Evolutionary conservation across 2,888 invertebrate species (phyloP), one percentile per base, ranked within the genome.

Genomic region (Eupithecia inturbata): DNA sequence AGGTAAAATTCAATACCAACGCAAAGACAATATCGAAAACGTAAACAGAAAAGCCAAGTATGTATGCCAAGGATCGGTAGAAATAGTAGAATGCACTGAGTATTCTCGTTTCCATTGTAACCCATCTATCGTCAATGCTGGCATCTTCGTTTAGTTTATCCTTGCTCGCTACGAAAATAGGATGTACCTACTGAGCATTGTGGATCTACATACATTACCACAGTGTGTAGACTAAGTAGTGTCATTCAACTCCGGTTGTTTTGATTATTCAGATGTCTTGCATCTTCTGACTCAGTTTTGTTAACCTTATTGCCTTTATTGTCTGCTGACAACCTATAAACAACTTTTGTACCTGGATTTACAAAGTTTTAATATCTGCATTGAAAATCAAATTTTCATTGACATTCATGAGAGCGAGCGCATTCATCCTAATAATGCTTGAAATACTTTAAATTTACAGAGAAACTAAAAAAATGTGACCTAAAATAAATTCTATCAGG

Each of bases 1-100:
- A 33, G 31, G 64, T 36, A 36, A 36, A 19, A 36, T 64, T 33
- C 22, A 36, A 36, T 64, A 64, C 36, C 64, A 64, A 64, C 64
- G 22, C n/a, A 3, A 62, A 31, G n/a, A 36, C 64, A 64, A 64
- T 64, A 64, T 10, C 31, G 64, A 64, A 77, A 75, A 79, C 77
- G 77, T 80, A 77, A 79, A 77, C 60, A 76, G 74, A 72, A 64
- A 78, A 77, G 22, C 31, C 64, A n/a, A n/a, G 36, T 36, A 83
- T 81, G 81, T 80, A 80, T 81, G 83, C 83, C 85, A 87, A 87
- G 85, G 84, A 80, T 83, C 75, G 82, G 80, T 84, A 85, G 82
- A 81, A 82, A 86, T 86, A 84, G 72, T 72, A 75, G 4, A 82
- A 77, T 83, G 81, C 80, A 84, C 60, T 62, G 60, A 45, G 26